Base-by-base conservation (phyloP, 1,140 invertebrate genomes). In the Leguminivora glycinivorella region DNA sequence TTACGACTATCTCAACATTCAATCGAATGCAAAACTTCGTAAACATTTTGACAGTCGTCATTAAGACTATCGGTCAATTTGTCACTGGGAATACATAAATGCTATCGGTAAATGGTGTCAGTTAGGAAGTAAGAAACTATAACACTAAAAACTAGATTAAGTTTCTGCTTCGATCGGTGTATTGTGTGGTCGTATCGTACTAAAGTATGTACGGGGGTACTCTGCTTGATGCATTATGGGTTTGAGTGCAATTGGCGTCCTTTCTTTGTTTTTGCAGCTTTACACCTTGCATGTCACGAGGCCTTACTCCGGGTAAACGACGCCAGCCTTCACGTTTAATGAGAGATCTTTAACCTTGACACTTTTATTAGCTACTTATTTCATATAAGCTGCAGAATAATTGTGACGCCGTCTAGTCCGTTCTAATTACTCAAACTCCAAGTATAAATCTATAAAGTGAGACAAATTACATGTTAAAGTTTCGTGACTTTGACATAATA, bases 31-130 rank as follows among this genome's bases (percentile, higher is more conserved):
- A 52, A 22, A 52, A 52, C 19, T 52, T 6, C 40, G 5, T 43
- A 52, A 22, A 52, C 43, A 1, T 52, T 52, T 52, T 43, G 2
- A 17, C 40, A 43, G n/a, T 17, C n/a, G 17, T 43, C 40, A 43
- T 43, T n/a, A 43, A 43, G 40, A 43, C 4, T 43, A 43, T 43
- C 40, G 47, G 19, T 52, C 47, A 52, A 52, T 52, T 52, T 52
- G 19, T 52, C n/a, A 19, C 47, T 52, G 47, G 47, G 19, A 52
- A 52, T 52, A 52, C 47, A 6, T 52, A 10, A n/a, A n/a, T n/a
- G n/a, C 47, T 52, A 52, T 52, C 47, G 22, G 47, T 22, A 52
- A 52, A 52, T 12, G 47, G 14, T 52, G 47, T 52, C 47, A 22
- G 17, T 52, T 52, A 52, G 47, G 19, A 52, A 52, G 9, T 22